Percentiles rank a stretch among this genome's conserved stretches.
Conservation (phyloP, 2,113 vertebrate genomes). For the Ailuropoda melanoleuca region DNA sequence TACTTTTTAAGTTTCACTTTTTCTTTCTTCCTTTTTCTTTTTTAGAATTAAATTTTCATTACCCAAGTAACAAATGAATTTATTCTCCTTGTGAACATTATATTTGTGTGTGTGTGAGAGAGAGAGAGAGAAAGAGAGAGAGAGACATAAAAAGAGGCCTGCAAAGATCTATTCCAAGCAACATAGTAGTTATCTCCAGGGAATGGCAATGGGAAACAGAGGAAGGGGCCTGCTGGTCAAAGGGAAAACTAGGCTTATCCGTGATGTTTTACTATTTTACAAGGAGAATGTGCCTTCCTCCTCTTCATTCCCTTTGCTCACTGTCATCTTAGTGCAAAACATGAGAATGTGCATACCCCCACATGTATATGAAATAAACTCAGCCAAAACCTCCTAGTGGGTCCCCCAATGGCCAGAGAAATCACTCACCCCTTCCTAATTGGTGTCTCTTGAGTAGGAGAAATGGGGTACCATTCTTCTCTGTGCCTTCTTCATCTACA, state of each 20-base stretch:
- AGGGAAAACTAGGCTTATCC: background rate
- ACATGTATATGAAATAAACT: background rate
- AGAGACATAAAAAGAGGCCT: background rate
- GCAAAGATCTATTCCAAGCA: background rate
- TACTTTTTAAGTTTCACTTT: slow-evolving; percentile 20
- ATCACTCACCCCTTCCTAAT: background rate
- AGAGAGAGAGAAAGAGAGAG: background rate
- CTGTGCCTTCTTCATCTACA: slow-evolving; percentile 10
- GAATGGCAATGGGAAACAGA: background rate
- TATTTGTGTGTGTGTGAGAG: background rate
- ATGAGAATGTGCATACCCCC: background rate
- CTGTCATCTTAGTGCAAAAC: background rate
- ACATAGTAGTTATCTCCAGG: background rate
- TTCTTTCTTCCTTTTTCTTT: background rate
- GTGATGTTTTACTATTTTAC: slow-evolving; percentile 50
- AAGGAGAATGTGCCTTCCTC: background rate
- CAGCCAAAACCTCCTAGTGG: background rate
- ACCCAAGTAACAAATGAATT: slow-evolving; percentile 16
- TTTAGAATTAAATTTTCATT: slow-evolving; percentile 56
- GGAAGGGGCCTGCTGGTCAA: background rate
- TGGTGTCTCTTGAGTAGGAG: background rate
- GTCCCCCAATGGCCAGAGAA: background rate
- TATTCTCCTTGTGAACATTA: slow-evolving; percentile 54
- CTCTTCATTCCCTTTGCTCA: background rate
- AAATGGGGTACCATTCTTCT: background rate